These are phyloP conservation scores for Phaedon cochleariae DNA, from an alignment of 2,888 invertebrate genomes.

Conservation along the genomic window DNA sequence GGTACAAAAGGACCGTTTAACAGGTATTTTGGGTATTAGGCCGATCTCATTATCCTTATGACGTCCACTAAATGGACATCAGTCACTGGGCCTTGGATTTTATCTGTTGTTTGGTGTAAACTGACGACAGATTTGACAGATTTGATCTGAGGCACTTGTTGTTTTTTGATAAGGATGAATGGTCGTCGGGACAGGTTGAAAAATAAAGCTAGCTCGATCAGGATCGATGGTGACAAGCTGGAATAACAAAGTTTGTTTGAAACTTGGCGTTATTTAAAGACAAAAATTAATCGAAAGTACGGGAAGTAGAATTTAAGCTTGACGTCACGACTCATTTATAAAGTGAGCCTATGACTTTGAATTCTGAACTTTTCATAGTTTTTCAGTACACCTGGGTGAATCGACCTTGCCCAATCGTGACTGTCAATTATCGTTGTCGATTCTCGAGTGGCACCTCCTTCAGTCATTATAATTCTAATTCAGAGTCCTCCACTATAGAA, in stretches of 20 bases:
- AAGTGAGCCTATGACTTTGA: too few species aligned
- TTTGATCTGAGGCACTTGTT: slow-evolving; percentile 41
- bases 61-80: slow-evolving; percentile 43
- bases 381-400: not conserved
- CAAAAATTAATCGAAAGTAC: not conserved
- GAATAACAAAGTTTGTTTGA: slow-evolving; percentile 7
- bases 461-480: not conserved
- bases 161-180: slow-evolving; percentile 26
- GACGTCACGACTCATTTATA: too few species aligned
- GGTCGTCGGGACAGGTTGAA: slow-evolving; percentile 22
- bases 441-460: not conserved
- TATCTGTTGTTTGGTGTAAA: slow-evolving; percentile 50
- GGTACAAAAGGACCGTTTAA: slow-evolving; percentile 55
- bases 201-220: slow-evolving; percentile 15
- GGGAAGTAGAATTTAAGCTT: too few species aligned
- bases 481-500: not conserved
- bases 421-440: not conserved
- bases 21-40: slow-evolving; percentile 56
- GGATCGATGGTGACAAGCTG: slow-evolving; percentile 4
- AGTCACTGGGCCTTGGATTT: slow-evolving; percentile 44
- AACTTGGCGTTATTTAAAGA: not conserved
- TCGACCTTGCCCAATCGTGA: not conserved
- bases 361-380: too few species aligned
- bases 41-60: slow-evolving; percentile 45
- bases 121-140: slow-evolving; percentile 53